These are phyloP conservation scores for Nestor notabilis DNA, from an alignment of 2,113 vertebrate genomes.

Conservation along the genomic window DNA sequence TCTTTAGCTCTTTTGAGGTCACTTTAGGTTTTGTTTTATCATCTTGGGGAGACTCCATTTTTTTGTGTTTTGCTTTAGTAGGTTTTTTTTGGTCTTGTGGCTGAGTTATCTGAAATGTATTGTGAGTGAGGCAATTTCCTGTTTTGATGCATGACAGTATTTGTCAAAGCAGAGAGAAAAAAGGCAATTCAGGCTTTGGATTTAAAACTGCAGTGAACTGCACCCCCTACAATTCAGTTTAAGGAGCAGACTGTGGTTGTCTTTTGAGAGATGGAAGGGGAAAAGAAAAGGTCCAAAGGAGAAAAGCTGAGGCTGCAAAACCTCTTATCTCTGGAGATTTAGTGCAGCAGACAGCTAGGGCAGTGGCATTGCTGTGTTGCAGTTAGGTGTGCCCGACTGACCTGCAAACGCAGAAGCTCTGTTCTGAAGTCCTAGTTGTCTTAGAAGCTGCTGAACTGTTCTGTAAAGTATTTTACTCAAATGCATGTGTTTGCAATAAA, in stretches of 20 bases:
- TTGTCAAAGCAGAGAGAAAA: neutral
- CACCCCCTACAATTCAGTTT: neutral
- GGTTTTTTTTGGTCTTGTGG: neutral
- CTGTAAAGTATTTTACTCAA: neutral
- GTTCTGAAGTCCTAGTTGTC: neutral
- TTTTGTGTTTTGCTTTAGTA: neutral
- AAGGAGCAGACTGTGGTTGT: neutral
- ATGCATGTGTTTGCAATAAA: neutral
- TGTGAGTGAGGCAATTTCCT: neutral
- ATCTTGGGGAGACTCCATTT: neutral
- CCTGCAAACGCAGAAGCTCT: neutral
- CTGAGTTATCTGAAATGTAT: neutral
- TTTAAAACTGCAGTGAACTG: neutral
- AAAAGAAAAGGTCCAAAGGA: neutral
- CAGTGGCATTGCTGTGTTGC: neutral
- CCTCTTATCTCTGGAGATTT: rapidly evolving
- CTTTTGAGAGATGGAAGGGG: neutral
- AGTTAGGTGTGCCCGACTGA: neutral
- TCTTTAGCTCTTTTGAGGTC: neutral
- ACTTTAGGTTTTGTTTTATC: neutral
- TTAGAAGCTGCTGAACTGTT: neutral
- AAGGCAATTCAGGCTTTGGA: neutral
- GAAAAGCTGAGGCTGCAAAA: neutral
- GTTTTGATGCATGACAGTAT: neutral
- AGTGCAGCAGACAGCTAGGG: neutral